Evolutionary conservation across 2,113 vertebrate species (phyloP).

Genomic region (Solea senegalensis): DNA sequence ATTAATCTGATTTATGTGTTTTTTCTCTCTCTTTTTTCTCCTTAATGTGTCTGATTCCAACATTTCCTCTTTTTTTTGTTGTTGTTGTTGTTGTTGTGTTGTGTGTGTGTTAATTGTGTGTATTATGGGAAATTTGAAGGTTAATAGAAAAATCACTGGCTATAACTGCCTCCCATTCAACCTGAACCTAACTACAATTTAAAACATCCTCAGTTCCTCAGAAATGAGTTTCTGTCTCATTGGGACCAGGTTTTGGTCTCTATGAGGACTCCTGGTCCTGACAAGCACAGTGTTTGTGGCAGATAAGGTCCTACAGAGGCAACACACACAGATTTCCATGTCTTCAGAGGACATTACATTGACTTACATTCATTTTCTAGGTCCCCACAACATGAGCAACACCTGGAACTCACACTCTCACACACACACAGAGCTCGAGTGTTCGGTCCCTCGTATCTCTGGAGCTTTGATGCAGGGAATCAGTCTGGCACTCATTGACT

Average conservation of each 20-base stretch:
- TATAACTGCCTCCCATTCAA: background rate
- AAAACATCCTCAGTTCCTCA: too few relatives aligned
- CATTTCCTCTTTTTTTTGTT: background rate
- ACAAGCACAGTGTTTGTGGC: too few relatives aligned
- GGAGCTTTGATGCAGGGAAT: constrained; percentile 46
- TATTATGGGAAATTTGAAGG: constrained; percentile 4
- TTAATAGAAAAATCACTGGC: constrained; percentile 21
- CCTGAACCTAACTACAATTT: too few relatives aligned
- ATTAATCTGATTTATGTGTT: background rate
- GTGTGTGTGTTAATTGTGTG: background rate
- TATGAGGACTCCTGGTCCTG: too few relatives aligned
- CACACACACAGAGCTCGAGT: constrained; percentile 8
- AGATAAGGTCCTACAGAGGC: too few relatives aligned
- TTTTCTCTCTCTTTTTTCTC: background rate
- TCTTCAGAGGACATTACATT: too few relatives aligned
- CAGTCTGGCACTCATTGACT: constrained; percentile 65
- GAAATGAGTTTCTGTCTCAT: too few relatives aligned
- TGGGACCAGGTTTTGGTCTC: too few relatives aligned
- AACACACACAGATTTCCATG: too few relatives aligned
- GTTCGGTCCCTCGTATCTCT: constrained; percentile 29
- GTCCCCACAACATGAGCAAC: background rate
- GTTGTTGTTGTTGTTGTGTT: background rate
- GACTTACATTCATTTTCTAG: too few relatives aligned
- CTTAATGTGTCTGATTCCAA: background rate
- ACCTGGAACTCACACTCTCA: background rate